Percentiles rank a stretch among this genome's conserved stretches.
Conservation (phyloP, 2,888 invertebrate species). For the Heliconius charithonia region DNA sequence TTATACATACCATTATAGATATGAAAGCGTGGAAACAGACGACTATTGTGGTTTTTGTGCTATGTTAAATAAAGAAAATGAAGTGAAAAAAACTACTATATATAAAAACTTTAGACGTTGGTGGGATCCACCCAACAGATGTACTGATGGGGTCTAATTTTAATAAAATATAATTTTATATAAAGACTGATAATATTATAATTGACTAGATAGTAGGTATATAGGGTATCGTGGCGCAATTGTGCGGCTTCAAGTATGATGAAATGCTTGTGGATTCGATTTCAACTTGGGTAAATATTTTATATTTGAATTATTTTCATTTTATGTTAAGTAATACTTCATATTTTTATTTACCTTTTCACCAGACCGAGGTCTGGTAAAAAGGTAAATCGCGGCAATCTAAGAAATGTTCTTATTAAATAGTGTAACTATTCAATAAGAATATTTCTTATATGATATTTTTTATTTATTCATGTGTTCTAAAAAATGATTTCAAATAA, state of each 20-base stretch:
- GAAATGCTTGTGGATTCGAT: background rate
- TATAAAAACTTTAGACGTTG: conserved; percentile 62
- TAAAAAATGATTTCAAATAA: too few relatives aligned
- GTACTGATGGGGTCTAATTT: conserved; percentile 13
- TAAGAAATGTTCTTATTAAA: too few relatives aligned
- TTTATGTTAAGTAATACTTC: too few relatives aligned
- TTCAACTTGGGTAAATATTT: background rate
- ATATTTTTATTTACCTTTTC: background rate
- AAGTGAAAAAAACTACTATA: conserved; percentile 55
- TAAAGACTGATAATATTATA: background rate
- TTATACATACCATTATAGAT: conserved; percentile 63
- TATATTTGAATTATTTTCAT: too few relatives aligned
- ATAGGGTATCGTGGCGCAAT: background rate
- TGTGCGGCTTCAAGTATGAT: too few relatives aligned
- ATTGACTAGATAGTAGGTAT: background rate
- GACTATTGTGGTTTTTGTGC: conserved; percentile 72
- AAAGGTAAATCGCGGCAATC: too few relatives aligned
- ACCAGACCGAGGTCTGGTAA: too few relatives aligned
- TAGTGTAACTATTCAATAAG: too few relatives aligned
- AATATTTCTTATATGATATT: too few relatives aligned
- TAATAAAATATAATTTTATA: background rate
- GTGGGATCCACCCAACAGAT: conserved; percentile 63
- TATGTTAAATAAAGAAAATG: conserved; percentile 61
- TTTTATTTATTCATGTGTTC: too few relatives aligned
- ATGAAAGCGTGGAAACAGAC: conserved; percentile 61